Base-by-base conservation (phyloP, 2,113 vertebrate species). In the Asarcornis scutulata region DNA sequence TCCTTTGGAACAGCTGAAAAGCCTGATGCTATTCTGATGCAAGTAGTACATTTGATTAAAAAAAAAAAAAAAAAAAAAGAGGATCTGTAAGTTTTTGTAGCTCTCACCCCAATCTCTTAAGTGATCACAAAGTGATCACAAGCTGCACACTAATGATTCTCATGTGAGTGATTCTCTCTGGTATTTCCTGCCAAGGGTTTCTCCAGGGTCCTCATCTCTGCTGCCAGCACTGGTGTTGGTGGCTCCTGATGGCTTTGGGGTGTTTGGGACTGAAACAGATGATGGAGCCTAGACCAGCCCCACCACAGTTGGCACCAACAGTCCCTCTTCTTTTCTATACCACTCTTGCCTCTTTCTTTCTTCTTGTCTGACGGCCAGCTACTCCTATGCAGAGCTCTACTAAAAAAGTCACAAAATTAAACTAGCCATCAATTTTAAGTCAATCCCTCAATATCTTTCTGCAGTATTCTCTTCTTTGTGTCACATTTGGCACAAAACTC, bases 221-320 rank as follows among this genome's bases (percentile, higher is more conserved):
- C 26, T 40, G 17, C 36, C 17, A 20, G 25, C 8, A 8, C 62
- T 29, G 17, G 29, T 64, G 44, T 13, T 26, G 48, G 14, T 62
- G 29, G 18, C 6, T 73, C 27, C 22, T 38, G 16, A 17, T 63
- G 52, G 36, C 23, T 79, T 21, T 44, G 36, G 38, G 21, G 17
- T 38, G 26, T n/a, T 13, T 5, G 27, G 26, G 34, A 20, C 6
- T 14, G 2, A 42, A 25, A n/a, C 40, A 75, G 8, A 6, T 32
- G 5, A 0, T 38, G 42, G n/a, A 16, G 9, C 15, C 5, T 10
- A 58, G 6, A 5, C 62, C 25, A 31, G 20, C 6, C 9, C n/a
- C 15, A 2, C 25, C 0, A 0, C 3, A 11, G 13, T 10, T 68
- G 34, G 42, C 17, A 17, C 46, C 4, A 0, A 21, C 32, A 29